Conservation (phyloP, 2,797 vertebrate genomes). For the Eospalax fontanierii region DNA sequence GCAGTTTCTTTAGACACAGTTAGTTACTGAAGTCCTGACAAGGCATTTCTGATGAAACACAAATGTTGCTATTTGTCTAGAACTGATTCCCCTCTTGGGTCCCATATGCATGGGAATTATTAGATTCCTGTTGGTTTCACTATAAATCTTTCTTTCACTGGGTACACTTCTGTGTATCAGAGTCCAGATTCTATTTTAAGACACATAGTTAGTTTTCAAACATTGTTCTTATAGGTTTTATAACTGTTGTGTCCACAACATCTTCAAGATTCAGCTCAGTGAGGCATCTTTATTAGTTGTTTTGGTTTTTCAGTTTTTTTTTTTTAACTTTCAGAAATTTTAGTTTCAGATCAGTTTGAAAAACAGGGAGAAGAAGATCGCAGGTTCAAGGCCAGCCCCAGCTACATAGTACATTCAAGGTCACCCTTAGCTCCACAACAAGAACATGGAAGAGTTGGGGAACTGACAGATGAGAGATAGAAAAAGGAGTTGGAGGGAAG, state of each 20-base stretch:
- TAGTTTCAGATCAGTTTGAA: not conserved
- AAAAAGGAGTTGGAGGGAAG: not conserved
- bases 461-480: not conserved
- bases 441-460: not conserved
- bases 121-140: not conserved
- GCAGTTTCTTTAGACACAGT: not conserved
- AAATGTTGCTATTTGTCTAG: not conserved
- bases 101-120: not conserved
- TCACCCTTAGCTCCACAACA: not conserved
- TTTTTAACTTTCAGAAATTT: not conserved
- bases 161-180: not conserved
- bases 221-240: not conserved
- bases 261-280: too few species aligned
- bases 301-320: not conserved
- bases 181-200: not conserved
- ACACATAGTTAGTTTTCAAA: fast-evolving
- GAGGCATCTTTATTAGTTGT: too few species aligned
- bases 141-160: not conserved
- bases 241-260: not conserved
- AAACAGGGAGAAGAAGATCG: not conserved
- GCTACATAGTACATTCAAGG: not conserved
- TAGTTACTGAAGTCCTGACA: not conserved
- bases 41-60: not conserved
- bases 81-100: not conserved
- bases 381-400: not conserved